phyloP scores from a whole-genome alignment of 2,888 invertebrate species.

The Acrobasis suavella region DNA sequence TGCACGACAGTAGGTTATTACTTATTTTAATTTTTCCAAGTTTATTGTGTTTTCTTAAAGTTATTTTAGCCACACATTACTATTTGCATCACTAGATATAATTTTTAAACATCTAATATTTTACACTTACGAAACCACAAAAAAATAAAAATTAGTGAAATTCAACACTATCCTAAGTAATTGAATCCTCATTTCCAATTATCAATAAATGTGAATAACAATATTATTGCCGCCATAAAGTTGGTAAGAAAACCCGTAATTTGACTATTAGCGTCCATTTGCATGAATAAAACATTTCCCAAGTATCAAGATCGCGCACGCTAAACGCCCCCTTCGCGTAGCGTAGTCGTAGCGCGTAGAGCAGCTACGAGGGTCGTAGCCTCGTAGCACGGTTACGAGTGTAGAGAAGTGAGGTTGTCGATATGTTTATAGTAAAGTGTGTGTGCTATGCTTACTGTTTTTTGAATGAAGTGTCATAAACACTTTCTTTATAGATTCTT shows the following conservation, averaged over 20 bases:
- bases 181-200: neutral
- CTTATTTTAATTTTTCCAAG: too few species aligned
- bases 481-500: too few species aligned
- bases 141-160: too few species aligned
- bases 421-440: neutral
- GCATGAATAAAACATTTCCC: slow-evolving; percentile 14
- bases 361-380: slow-evolving; percentile 41
- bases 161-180: neutral
- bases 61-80: too few species aligned
- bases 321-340: slow-evolving; percentile 31
- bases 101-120: too few species aligned
- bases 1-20: too few species aligned
- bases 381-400: slow-evolving; percentile 27
- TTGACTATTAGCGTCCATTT: slow-evolving; percentile 10
- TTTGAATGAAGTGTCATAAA: neutral
- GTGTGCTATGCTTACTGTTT: too few species aligned
- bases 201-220: slow-evolving; percentile 2
- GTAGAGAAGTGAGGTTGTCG: slow-evolving; percentile 2
- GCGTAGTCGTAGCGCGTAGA: slow-evolving; percentile 36
- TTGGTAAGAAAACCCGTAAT: slow-evolving; percentile 16
- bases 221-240: neutral
- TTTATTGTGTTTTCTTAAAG: too few species aligned
- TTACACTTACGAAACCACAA: too few species aligned
- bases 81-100: too few species aligned
- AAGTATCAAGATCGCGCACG: slow-evolving; percentile 22